Percentiles rank a stretch among this genome's conserved stretches.
These are phyloP conservation scores for Micoletzkya japonica DNA, from an alignment of 2,888 invertebrate genomes.

Conservation along the genomic window DNA sequence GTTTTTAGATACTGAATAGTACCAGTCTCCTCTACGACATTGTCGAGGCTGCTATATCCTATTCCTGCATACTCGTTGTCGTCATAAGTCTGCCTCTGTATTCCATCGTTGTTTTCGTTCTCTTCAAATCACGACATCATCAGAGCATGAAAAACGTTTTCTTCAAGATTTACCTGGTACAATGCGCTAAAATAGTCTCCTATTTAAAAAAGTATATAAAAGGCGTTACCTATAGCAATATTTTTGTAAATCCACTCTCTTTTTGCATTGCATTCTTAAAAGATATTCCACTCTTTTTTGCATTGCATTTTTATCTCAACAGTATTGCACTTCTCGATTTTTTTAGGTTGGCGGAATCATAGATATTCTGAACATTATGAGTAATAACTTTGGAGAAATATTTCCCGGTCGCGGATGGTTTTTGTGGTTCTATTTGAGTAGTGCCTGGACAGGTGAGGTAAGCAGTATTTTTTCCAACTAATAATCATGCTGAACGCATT, in stretches of 20 bases:
- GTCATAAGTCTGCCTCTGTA: conserved; percentile 7
- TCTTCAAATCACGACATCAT: not conserved
- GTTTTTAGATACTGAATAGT: not conserved
- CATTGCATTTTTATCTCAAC: too few relatives aligned
- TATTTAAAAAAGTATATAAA: too few relatives aligned
- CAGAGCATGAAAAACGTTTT: conserved; percentile 8
- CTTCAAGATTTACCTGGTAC: conserved; percentile 17
- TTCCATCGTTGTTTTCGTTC: not conserved
- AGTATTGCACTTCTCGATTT: not conserved
- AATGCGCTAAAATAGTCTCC: too few relatives aligned
- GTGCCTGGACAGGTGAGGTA: not conserved
- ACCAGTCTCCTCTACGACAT: conserved; percentile 13
- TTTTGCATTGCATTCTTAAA: too few relatives aligned
- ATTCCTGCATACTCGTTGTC: conserved; percentile 6
- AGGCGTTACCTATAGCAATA: too few relatives aligned
- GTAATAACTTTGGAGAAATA: conserved; percentile 12
- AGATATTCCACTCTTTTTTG: too few relatives aligned
- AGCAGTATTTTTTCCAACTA: not conserved
- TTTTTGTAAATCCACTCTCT: too few relatives aligned
- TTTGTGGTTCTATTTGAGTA: conserved; percentile 7
- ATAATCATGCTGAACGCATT: too few relatives aligned
- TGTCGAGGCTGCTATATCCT: not conserved
- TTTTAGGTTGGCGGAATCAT: conserved; percentile 12
- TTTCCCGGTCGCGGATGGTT: conserved; percentile 13
- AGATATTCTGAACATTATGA: conserved; percentile 4